These are phyloP conservation scores for Cyprinus carpio DNA, from an alignment of 2,113 vertebrate genomes.

Conservation along the genomic window DNA sequence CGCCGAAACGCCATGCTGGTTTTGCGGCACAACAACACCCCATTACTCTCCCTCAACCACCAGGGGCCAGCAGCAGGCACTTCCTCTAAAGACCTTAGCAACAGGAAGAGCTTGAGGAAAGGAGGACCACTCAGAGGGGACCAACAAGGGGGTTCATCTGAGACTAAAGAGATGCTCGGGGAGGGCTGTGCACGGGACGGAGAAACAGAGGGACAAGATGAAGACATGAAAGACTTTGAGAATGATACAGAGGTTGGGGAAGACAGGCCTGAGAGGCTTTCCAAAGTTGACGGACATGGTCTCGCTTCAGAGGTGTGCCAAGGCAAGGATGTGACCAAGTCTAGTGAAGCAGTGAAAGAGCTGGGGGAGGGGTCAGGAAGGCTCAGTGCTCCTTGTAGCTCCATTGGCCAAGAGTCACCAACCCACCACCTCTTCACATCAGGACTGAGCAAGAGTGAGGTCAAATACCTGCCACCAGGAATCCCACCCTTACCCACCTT, in stretches of 20 bases:
- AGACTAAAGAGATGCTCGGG: constrained; percentile 66
- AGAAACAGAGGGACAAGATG: constrained; percentile 73
- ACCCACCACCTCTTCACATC: constrained; percentile 79
- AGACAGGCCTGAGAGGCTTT: constrained; percentile 73
- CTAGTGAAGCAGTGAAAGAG: constrained; percentile 76
- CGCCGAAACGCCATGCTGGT: constrained; percentile 91
- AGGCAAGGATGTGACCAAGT: constrained; percentile 75
- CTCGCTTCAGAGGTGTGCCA: constrained; percentile 69
- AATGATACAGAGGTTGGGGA: constrained; percentile 80
- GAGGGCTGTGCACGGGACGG: constrained; percentile 68
- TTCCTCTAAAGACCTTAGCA: constrained; percentile 74
- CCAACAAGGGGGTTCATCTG: constrained; percentile 61
- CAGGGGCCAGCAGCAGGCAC: constrained; percentile 72
- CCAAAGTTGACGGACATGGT: constrained; percentile 68
- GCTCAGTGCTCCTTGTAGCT: constrained; percentile 76
- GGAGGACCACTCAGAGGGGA: constrained; percentile 64
- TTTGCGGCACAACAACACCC: constrained; percentile 84
- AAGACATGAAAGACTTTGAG: constrained; percentile 90
- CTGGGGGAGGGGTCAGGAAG: constrained; percentile 69
- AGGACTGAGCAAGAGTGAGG: constrained; percentile 79
- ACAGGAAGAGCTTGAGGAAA: constrained; percentile 69
- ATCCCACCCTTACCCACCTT: constrained; percentile 82
- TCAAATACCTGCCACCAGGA: constrained; percentile 83
- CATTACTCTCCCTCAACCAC: constrained; percentile 82
- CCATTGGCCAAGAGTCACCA: constrained; percentile 80